phyloP scores from a whole-genome alignment of 2,797 vertebrate genomes.

The Antennarius maculatus region DNA sequence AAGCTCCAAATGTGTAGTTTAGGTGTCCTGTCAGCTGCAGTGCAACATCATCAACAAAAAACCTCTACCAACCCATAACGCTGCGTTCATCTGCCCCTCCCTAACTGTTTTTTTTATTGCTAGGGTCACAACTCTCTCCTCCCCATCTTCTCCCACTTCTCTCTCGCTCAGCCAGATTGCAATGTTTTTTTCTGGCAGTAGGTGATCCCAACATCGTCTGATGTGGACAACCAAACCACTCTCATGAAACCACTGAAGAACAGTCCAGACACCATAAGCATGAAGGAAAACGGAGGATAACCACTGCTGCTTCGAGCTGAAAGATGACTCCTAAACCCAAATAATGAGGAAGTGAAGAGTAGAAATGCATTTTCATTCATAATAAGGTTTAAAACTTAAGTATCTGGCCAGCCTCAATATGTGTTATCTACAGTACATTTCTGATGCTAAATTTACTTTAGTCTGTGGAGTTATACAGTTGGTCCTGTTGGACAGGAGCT shows the following conservation, averaged over 20 bases:
- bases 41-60: neutral
- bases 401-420: constrained; percentile 7
- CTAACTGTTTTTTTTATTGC: constrained; percentile 11
- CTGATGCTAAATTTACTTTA: constrained; percentile 3
- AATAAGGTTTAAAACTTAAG: constrained; percentile 26
- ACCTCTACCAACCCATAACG: constrained; percentile 4
- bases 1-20: neutral
- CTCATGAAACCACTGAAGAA: constrained; percentile 12
- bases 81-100: constrained; percentile 22
- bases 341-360: neutral
- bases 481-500: neutral
- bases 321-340: neutral
- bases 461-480: neutral
- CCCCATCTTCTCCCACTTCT: constrained; percentile 16
- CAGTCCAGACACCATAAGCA: constrained; percentile 18
- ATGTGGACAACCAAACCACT: constrained; percentile 5
- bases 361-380: constrained; percentile 31
- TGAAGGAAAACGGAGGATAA: constrained; percentile 6
- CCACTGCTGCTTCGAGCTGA: neutral
- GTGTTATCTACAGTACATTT: neutral
- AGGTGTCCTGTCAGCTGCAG: neutral
- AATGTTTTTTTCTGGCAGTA: constrained; percentile 16
- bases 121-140: constrained; percentile 4
- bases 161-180: constrained; percentile 3
- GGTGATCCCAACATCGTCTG: constrained; percentile 23